These are phyloP conservation scores for Callorhinus ursinus DNA, from an alignment of 2,113 vertebrate species.

Conservation along the genomic window DNA sequence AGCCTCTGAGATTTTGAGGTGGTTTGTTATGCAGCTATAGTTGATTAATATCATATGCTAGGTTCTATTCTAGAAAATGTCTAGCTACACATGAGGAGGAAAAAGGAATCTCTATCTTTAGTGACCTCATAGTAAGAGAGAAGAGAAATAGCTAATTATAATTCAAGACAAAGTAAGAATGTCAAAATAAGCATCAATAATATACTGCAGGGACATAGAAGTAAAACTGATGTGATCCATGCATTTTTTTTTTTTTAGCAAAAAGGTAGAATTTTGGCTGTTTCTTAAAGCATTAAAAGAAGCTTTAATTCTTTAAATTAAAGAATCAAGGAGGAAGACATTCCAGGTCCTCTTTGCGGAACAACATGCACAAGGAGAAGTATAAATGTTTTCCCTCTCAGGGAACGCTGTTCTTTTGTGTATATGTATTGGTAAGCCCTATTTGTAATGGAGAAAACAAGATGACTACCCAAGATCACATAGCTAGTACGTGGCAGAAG, in stretches of 20 bases:
- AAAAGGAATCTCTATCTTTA: not conserved
- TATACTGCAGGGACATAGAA: not conserved
- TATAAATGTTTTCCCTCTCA: not conserved
- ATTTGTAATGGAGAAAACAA: not conserved
- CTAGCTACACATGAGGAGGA: not conserved
- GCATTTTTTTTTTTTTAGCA: not conserved
- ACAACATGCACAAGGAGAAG: not conserved
- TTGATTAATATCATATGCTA: not conserved
- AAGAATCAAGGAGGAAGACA: not conserved
- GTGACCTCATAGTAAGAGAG: not conserved
- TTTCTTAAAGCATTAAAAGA: not conserved
- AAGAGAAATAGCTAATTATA: not conserved
- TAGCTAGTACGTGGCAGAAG: not conserved
- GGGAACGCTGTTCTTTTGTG: not conserved
- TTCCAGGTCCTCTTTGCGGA: not conserved
- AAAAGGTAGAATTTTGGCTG: not conserved
- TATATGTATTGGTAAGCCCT: not conserved
- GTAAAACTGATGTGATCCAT: not conserved
- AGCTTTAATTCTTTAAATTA: no score
- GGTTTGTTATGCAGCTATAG: not conserved
- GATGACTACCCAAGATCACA: not conserved
- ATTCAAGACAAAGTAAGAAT: conserved; percentile 1
- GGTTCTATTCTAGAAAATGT: not conserved
- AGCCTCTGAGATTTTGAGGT: not conserved
- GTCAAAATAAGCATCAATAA: not conserved